Evolutionary conservation across 2,113 vertebrate genomes (phyloP).

Genomic region (Syngnathus floridae): DNA sequence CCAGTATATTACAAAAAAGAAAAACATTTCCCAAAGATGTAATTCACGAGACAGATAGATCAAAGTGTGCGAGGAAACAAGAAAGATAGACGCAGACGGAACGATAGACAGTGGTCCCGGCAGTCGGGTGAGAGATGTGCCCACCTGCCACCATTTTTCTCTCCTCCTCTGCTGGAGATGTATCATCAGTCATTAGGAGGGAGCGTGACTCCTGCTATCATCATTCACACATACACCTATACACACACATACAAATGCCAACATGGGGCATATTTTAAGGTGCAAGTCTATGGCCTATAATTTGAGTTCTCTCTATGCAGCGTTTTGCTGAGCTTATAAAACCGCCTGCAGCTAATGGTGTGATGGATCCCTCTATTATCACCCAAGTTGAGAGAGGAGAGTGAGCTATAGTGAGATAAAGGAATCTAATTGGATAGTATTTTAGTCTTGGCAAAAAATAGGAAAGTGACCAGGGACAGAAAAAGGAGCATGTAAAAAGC

Average conservation of each 20-base stretch:
- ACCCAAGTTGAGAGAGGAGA: constrained; percentile 45
- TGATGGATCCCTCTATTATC: constrained; percentile 70
- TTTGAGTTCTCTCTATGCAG: constrained; percentile 58
- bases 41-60: constrained; percentile 41
- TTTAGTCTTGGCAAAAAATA: constrained; percentile 53
- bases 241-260: constrained; percentile 25
- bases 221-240: constrained; percentile 38
- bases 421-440: constrained; percentile 64
- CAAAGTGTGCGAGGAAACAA: constrained; percentile 41
- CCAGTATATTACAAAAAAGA: background rate
- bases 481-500: constrained; percentile 15
- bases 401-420: constrained; percentile 54
- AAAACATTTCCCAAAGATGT: constrained; percentile 10
- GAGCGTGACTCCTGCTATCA: constrained; percentile 52
- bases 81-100: constrained; percentile 37
- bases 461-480: constrained; percentile 31
- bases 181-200: constrained; percentile 66
- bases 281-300: constrained; percentile 59
- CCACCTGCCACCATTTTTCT: constrained; percentile 60
- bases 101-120: constrained; percentile 43
- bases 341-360: constrained; percentile 64
- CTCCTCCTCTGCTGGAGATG: constrained; percentile 56
- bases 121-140: constrained; percentile 55
- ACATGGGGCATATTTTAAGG: constrained; percentile 58
- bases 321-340: constrained; percentile 68